Conservation (phyloP, 2,113 vertebrate species). For the Phylloscopus whistleri region DNA sequence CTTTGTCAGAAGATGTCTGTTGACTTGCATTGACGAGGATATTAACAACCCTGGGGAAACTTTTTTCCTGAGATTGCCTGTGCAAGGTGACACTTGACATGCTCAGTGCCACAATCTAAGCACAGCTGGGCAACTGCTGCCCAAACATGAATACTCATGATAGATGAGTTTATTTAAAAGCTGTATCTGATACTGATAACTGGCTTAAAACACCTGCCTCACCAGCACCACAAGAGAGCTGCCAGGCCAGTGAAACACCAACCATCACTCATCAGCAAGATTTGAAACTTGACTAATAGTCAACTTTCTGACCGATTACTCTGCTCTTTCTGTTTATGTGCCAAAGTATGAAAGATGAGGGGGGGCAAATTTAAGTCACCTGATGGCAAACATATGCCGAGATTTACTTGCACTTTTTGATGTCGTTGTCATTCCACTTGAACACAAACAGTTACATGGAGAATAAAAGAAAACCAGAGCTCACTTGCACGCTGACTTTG, state of each 20-base stretch:
- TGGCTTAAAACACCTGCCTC: slow-evolving; percentile 24
- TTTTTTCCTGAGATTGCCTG: not conserved
- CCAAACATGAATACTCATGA: not conserved
- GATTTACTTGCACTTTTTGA: not conserved
- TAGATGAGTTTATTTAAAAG: slow-evolving; percentile 42
- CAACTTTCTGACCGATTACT: not conserved
- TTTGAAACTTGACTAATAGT: not conserved
- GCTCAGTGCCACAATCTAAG: not conserved
- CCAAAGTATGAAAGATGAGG: not conserved
- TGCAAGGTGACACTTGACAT: not conserved
- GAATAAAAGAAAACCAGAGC: not conserved
- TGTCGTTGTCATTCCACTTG: not conserved
- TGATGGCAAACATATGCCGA: not conserved
- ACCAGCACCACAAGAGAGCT: not conserved
- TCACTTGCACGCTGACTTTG: not conserved
- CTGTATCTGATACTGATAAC: not conserved
- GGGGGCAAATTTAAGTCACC: not conserved
- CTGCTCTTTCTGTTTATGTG: not conserved
- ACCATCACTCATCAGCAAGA: not conserved
- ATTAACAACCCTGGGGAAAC: not conserved
- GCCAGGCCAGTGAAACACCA: not conserved
- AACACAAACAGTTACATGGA: not conserved
- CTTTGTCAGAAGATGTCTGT: not conserved
- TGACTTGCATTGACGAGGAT: not conserved
- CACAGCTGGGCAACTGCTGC: not conserved